Evolutionary conservation across 2,113 vertebrate species (phyloP).

Genomic region (Eclectus roratus): DNA sequence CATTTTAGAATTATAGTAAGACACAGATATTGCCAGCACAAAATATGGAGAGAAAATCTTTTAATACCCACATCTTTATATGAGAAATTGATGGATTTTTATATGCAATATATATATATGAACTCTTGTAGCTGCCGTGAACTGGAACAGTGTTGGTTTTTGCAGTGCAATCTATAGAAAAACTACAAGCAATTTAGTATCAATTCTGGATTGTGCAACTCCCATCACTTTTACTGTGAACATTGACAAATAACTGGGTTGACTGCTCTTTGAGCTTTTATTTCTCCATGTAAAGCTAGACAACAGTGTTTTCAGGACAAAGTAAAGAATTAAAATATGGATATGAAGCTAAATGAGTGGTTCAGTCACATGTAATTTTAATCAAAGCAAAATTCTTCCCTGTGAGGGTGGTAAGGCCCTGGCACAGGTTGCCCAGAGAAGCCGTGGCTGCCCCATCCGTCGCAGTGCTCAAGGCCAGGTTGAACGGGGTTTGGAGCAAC

Average conservation of each 20-base stretch:
- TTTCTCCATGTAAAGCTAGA: background rate
- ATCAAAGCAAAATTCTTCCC: background rate
- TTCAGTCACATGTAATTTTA: background rate
- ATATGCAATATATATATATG: background rate
- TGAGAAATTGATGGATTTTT: background rate
- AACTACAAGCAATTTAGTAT: background rate
- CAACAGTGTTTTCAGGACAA: background rate
- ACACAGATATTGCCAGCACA: background rate
- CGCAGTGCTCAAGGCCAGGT: background rate
- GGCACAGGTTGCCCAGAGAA: background rate
- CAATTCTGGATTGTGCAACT: background rate
- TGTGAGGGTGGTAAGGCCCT: background rate
- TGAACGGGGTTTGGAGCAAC: background rate
- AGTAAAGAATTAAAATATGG: background rate
- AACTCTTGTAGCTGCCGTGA: background rate
- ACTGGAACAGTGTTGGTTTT: background rate
- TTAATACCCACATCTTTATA: background rate
- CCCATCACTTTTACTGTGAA: background rate
- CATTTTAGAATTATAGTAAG: background rate
- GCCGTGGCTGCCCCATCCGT: background rate
- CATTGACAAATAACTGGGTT: background rate
- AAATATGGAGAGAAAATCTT: background rate
- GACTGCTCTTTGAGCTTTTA: background rate
- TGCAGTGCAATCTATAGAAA: background rate
- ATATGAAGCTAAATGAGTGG: background rate